Base-by-base conservation (phyloP, 2,888 invertebrate species). In the Timema cristinae region DNA sequence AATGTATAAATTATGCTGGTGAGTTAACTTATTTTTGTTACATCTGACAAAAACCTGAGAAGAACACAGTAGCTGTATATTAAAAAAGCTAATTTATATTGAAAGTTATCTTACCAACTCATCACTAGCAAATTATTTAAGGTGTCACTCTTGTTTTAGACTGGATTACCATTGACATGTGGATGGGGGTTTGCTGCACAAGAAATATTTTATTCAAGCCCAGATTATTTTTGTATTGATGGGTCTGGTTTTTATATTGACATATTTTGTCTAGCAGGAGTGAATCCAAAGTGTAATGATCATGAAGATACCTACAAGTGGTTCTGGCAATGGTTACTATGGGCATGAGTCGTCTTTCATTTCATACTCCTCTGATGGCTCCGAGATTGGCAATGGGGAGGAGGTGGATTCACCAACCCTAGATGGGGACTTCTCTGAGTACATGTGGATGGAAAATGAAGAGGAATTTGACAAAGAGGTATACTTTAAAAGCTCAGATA, bases 381-480 rank as follows among this genome's bases (percentile, higher is more conserved):
- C 74, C 10, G 74, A 74, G 52, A 67, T 72, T 32, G 71, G 72
- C 52, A 75, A 75, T 71, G 71, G 75, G 13, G 75, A 74, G 48
- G 75, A 74, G 48, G 66, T 73, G 10, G 77, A 77, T 66, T 75
- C 77, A 9, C 80, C 81, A 4, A 82, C 85, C 4, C 83, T 84
- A 7, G 88, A 86, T 67, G 88, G 89, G 72, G 94, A 95, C 82
- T 95, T 95, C 81, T 91, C 93, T 0, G 95, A 95, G 79, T 95
- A 94, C 80, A 87, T 95, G 86, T 95, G 95, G 96, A 95, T 95
- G 95, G 95, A 95, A 80, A 91, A 94, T 79, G 92, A 95, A 79
- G 95, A 96, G 79, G 95, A 95, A 79, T 95, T 95, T 80, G 95
- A 96, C 79, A 92, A 93, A 82, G 91, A 93, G 88, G 95, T 93